phyloP scores from a whole-genome alignment of 2,113 vertebrate genomes.

The Todiramphus chloris region DNA sequence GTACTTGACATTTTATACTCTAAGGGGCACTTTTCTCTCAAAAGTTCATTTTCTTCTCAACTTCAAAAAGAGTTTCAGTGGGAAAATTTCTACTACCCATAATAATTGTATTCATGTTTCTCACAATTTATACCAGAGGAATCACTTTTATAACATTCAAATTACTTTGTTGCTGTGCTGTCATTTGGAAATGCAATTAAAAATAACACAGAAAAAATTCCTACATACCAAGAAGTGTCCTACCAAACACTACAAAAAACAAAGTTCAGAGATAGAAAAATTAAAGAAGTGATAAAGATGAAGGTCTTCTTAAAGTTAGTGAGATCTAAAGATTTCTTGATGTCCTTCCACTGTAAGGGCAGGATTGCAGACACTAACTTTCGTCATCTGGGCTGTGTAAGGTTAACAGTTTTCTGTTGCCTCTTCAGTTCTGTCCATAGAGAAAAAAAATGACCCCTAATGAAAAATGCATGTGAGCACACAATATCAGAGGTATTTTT shows the following conservation, averaged over 20 bases:
- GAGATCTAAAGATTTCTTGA: background rate
- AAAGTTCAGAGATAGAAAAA: background rate
- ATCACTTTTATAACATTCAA: background rate
- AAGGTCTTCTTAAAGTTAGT: background rate
- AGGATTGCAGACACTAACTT: background rate
- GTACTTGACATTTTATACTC: background rate
- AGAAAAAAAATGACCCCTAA: background rate
- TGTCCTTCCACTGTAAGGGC: background rate
- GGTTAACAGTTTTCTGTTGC: background rate
- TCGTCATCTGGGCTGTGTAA: background rate
- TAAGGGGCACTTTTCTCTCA: background rate
- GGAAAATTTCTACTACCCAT: background rate
- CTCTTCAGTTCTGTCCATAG: background rate
- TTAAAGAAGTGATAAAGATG: background rate
- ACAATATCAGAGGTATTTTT: background rate
- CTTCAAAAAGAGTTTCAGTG: background rate
- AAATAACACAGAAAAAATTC: background rate
- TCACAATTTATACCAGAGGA: background rate
- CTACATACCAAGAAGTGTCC: background rate
- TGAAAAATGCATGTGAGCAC: background rate
- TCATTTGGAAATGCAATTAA: background rate
- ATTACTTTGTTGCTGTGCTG: background rate
- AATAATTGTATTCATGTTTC: background rate
- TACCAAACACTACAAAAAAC: background rate
- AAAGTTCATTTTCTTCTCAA: background rate